Evolutionary conservation across 1,140 invertebrate species (phyloP).

Genomic region (Drosophila lacteicornis): DNA sequence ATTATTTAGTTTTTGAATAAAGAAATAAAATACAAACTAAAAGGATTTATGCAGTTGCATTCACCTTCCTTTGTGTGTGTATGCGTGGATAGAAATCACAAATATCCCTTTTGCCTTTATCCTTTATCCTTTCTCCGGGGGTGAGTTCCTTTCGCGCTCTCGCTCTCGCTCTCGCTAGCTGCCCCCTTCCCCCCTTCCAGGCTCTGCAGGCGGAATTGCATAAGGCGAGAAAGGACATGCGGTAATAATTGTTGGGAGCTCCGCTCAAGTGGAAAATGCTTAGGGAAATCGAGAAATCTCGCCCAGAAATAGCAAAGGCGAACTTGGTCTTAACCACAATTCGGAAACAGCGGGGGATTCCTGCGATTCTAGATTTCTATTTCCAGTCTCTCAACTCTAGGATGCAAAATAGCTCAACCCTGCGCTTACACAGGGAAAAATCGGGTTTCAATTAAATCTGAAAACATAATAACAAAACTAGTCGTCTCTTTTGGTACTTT

Average conservation of each 20-base stretch:
- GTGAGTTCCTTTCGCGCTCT: conserved; percentile 58
- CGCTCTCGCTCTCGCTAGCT: not conserved
- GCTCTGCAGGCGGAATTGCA: conserved; percentile 63
- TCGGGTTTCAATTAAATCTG: too few relatives aligned
- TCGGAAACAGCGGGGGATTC: conserved; percentile 23
- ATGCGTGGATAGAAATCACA: conserved; percentile 53
- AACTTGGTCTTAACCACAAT: conserved; percentile 48
- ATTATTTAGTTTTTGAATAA: not conserved
- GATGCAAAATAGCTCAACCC: conserved; percentile 22
- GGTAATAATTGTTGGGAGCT: conserved; percentile 46
- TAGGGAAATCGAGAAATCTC: conserved; percentile 43
- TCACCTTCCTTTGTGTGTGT: conserved; percentile 58
- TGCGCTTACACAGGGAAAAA: not conserved
- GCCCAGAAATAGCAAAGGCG: conserved; percentile 34
- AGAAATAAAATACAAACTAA: not conserved
- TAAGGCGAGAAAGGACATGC: conserved; percentile 61
- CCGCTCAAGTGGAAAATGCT: conserved; percentile 54
- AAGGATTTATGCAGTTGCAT: conserved; percentile 32
- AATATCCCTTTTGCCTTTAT: conserved; percentile 3
- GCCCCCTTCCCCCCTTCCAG: not conserved
- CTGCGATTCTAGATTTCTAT: not conserved
- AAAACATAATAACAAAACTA: not conserved
- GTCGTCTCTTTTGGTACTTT: not conserved
- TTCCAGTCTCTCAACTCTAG: conserved; percentile 9
- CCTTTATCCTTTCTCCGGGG: conserved; percentile 37